Evolutionary conservation across 2,113 vertebrate species (phyloP).

Genomic region (Indicator maculatus): DNA sequence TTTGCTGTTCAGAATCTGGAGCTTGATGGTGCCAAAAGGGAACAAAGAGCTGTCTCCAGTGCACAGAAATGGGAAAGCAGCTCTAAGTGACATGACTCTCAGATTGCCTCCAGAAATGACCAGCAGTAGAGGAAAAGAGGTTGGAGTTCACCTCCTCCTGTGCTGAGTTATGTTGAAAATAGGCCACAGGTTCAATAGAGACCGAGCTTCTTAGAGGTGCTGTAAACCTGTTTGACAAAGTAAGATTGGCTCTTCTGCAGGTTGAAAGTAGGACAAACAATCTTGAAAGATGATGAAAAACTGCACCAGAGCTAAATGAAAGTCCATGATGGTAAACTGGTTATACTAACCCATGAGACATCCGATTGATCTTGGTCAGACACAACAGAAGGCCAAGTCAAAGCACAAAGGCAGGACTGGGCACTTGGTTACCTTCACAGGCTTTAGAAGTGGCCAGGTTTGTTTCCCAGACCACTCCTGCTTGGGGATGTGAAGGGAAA

Average conservation of each 20-base stretch:
- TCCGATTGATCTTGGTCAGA: conserved; percentile 5
- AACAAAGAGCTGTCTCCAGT: not conserved
- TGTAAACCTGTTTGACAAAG: conserved; percentile 55
- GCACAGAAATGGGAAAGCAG: not conserved
- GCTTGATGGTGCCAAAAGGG: not conserved
- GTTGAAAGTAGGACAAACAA: conserved; percentile 33
- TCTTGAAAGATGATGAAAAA: conserved; percentile 26
- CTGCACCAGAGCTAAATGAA: not conserved
- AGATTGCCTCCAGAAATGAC: not conserved
- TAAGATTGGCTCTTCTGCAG: conserved; percentile 1
- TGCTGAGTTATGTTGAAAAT: not conserved
- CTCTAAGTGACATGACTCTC: not conserved
- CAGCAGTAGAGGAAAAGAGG: not conserved
- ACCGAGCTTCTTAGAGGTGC: conserved; percentile 1
- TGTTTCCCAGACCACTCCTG: not conserved
- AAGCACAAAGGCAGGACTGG: not conserved
- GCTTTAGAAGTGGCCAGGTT: not conserved
- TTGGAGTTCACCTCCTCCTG: not conserved
- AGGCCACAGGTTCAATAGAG: conserved; percentile 43
- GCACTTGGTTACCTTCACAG: not conserved
- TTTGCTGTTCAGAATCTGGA: not conserved
- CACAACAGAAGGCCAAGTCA: not conserved
- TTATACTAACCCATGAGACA: conserved; percentile 3
- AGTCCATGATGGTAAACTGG: not conserved
- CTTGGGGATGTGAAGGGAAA: not conserved